Base-by-base conservation (phyloP, 1,140 invertebrate genomes). In the Dreissena rostriformis region DNA sequence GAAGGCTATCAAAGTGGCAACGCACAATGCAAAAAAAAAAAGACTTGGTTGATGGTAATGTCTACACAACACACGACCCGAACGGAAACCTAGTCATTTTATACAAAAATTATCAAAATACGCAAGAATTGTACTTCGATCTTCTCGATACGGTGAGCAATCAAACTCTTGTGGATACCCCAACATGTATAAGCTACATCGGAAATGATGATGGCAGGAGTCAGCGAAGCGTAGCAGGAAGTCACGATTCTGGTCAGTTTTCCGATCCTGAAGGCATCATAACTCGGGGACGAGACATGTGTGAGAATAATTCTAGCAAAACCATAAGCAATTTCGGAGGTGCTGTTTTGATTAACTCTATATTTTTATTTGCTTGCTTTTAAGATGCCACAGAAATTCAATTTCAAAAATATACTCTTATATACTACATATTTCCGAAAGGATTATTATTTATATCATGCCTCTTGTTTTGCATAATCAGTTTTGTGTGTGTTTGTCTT, bases 41-140 rank as follows among this genome's bases (percentile, higher is more conserved):
- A 71, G 74, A 17, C 19, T 75, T 74, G 15, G 55, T 84, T 7
- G 67, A 67, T 15, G 61, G 65, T 15, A 79, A 84, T 65, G 76
- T 80, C 8, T 87, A 80, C 57, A 72, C 52, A 19, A 55, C 76
- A 28, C 49, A 22, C 52, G 86, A 87, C 51, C 86, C 86, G 15
- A 83, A 87, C 57, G 86, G 86, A 12, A 87, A 87, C 61, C 63
- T 63, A 2, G 79, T 87, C 6, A 63, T 86, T 49, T 67, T 86
- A 22, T 77, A 76, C 17, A 78, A 86, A 52, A 84, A 61, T 24
- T 24, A 57, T 75, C n/a, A 52, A 11, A 70, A n/a, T 49, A n/a
- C 22, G 53, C 26, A 72, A 51, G 49, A 76, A 29, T 51, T 57
- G 65, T 61, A 61, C 22, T 77, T 0, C 49, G 22, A n/a, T 71